Evolutionary conservation across 2,797 vertebrate species (phyloP), one percentile per base, ranked within the genome.

Genomic region (Allobates femoralis): DNA sequence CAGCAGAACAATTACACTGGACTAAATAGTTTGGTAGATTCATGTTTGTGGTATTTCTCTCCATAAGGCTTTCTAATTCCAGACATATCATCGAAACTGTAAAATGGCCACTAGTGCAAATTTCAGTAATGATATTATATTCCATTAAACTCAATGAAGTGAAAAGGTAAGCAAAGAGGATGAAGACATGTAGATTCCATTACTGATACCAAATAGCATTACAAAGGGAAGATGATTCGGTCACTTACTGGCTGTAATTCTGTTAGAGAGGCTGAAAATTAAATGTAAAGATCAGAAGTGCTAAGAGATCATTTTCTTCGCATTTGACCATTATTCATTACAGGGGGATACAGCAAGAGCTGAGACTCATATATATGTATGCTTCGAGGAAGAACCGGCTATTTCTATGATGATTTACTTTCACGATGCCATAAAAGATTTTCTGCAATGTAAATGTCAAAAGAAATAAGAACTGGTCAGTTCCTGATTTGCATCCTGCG

Each of bases 131-230:
- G 56, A 85, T 88, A 85, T 84, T 56, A 81, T 80, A 62, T 81
- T n/a, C 86, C 69, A 88, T 88, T 88, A 88, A 84, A 85, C 30
- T 56, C 86, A 88, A 79, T 87, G 81, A 87, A 87, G 82, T 87
- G 82, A 87, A 87, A 87, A 80, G 76, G 82, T 84, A 87, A 87
- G 86, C 81, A 87, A 87, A 84, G 81, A 62, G 41, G 76, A 84
- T 84, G 81, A 79, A 74, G 76, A 84, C 55, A 74, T 80, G 86
- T 80, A 87, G 76, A 84, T 84, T 87, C 66, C 84, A 87, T 84
- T 87, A 87, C 86, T 55, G 81, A 87, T 80, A 84, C 55, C 30
- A 84, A 84, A 64, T 79, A 79, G 64, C 67, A 75, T 87, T 84
- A 84, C 76, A 87, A 84, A 87, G 55, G 67, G 73, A 67, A 79